These are phyloP conservation scores for Pangasianodon gigas DNA, from an alignment of 2,113 vertebrate species.

Conservation along the genomic window DNA sequence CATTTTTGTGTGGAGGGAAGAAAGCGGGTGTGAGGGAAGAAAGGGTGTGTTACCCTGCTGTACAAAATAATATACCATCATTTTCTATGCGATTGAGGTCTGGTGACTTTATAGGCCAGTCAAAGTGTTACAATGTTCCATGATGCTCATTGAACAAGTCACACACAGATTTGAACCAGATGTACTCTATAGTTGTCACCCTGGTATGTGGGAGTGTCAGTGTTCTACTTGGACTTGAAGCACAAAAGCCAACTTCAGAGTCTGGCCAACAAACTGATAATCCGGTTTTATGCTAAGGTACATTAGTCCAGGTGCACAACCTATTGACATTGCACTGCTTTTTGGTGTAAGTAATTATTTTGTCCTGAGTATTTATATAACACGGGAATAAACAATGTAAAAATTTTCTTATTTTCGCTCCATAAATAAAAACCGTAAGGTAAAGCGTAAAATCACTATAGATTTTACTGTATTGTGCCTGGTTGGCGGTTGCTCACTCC, in stretches of 20 bases:
- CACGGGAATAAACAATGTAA: background rate
- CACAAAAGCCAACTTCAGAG: background rate
- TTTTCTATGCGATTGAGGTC: background rate
- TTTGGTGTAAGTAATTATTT: background rate
- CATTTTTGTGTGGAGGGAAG: background rate
- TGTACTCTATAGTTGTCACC: background rate
- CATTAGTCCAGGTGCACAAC: background rate
- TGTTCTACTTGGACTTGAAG: background rate
- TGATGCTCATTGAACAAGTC: background rate
- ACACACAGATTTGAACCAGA: background rate
- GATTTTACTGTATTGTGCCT: background rate
- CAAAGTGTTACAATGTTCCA: background rate
- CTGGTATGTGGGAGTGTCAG: slow-evolving; percentile 4
- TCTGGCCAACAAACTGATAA: background rate
- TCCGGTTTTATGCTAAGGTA: background rate
- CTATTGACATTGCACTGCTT: background rate
- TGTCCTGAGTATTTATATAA: background rate
- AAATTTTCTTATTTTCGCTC: background rate
- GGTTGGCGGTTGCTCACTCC: background rate
- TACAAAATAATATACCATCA: background rate
- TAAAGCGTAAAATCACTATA: background rate
- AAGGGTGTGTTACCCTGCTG: background rate
- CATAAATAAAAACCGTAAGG: background rate
- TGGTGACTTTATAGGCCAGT: background rate
- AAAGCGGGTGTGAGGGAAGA: background rate